A percentile compares a stretch with the other conserved stretches of the same genome.
Conservation (phyloP, 2,797 vertebrate species). For the Artibeus lituratus region DNA sequence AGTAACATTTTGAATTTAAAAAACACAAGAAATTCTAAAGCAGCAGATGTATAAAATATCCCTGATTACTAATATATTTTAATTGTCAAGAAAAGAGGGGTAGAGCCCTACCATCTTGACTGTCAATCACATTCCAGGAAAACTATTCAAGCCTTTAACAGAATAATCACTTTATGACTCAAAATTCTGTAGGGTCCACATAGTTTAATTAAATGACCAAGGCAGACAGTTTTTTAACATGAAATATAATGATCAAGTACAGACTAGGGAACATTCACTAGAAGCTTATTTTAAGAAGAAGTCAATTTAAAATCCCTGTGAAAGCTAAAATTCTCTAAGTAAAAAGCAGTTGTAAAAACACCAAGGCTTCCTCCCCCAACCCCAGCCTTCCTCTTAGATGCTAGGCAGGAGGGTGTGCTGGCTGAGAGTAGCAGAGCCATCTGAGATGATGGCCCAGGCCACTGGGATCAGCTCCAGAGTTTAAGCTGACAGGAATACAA, state of each 20-base stretch:
- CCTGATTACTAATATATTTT: neutral
- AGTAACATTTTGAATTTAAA: constrained; percentile 41
- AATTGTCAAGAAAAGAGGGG: neutral
- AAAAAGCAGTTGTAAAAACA: constrained; percentile 36
- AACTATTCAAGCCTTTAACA: neutral
- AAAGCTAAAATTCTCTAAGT: constrained; percentile 44
- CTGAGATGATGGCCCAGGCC: neutral
- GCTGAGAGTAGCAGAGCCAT: neutral
- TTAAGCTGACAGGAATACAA: neutral
- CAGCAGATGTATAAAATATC: constrained; percentile 2
- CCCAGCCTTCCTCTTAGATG: neutral
- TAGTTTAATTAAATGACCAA: neutral
- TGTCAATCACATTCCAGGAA: neutral
- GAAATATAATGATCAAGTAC: neutral
- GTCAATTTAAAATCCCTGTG: neutral
- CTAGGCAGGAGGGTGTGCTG: neutral
- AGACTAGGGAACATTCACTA: neutral
- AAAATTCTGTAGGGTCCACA: neutral
- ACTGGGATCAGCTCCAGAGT: neutral
- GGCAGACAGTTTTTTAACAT: neutral
- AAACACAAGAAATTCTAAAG: constrained; percentile 35
- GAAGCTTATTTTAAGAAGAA: constrained; percentile 10
- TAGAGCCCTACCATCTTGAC: neutral
- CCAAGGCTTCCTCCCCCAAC: neutral
- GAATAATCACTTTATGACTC: neutral